Percentiles rank a stretch among this genome's conserved stretches.
These are phyloP conservation scores for Drosophila pruinosa DNA, from an alignment of 1,140 invertebrate genomes.

Conservation along the genomic window DNA sequence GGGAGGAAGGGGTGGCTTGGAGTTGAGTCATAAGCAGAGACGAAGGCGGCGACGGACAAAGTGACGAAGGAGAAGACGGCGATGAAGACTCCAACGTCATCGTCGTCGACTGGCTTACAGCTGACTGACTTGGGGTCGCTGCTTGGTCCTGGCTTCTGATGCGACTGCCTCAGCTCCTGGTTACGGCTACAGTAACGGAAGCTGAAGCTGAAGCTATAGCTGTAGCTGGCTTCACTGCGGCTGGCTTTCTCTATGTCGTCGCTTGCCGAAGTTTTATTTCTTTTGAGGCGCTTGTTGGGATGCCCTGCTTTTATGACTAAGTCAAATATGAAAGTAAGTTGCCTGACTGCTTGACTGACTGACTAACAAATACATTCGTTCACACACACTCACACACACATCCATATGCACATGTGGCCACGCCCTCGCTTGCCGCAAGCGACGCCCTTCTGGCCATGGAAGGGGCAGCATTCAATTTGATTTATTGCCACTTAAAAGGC, in stretches of 20 bases:
- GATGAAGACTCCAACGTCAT: constrained; percentile 14
- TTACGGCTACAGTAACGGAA: not conserved
- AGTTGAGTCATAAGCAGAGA: not conserved
- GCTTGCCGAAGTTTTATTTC: constrained; percentile 29
- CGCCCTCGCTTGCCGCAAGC: constrained; percentile 8
- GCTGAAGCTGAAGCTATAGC: not conserved
- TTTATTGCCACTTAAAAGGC: constrained; percentile 81
- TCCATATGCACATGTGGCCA: not conserved
- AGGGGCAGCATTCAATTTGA: constrained; percentile 68
- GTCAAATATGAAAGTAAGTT: constrained; percentile 77
- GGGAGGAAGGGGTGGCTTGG: not conserved
- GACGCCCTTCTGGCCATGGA: constrained; percentile 11
- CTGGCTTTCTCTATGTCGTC: constrained; percentile 39
- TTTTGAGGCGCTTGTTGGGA: constrained; percentile 22
- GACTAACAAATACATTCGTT: not conserved
- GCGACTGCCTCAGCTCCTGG: not conserved
- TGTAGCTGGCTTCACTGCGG: constrained; percentile 13
- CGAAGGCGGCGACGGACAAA: not conserved
- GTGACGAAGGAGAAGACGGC: not conserved
- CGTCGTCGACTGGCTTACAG: constrained; percentile 54
- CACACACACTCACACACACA: not conserved
- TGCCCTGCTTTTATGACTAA: constrained; percentile 70
- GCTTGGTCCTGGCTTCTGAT: constrained; percentile 1
- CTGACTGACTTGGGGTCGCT: constrained; percentile 53
- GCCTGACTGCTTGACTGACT: constrained; percentile 41